Percentiles rank a stretch among this genome's conserved stretches.
phyloP scores from a whole-genome alignment of 2,797 vertebrate genomes.

The Paedocypris micromegethes region DNA sequence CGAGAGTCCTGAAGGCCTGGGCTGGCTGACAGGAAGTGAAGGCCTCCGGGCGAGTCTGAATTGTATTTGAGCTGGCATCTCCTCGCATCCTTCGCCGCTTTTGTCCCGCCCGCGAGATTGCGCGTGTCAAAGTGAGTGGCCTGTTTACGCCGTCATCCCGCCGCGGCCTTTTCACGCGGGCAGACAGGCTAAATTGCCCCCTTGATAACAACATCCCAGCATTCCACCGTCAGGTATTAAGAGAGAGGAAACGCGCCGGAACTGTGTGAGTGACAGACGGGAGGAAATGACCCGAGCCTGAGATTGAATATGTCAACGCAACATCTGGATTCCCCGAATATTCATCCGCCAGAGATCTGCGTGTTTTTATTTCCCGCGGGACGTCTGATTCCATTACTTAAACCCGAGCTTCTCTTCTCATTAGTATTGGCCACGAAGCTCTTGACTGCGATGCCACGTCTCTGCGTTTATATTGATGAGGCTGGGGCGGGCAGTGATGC shows the following conservation, averaged over 20 bases:
- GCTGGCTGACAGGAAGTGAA: slow-evolving; percentile 16
- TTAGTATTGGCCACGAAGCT: slow-evolving; percentile 55
- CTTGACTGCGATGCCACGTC: slow-evolving; percentile 25
- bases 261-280: slow-evolving; percentile 39
- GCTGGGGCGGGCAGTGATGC: slow-evolving; percentile 37
- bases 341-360: not conserved
- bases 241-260: slow-evolving; percentile 35
- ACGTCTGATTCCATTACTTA: slow-evolving; percentile 47
- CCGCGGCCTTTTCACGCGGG: slow-evolving; percentile 20
- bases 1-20: slow-evolving; percentile 30
- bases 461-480: slow-evolving; percentile 53
- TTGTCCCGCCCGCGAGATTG: slow-evolving; percentile 12
- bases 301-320: slow-evolving; percentile 22
- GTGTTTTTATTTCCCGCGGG: slow-evolving; percentile 10
- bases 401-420: slow-evolving; percentile 34
- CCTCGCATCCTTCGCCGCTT: not conserved
- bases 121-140: slow-evolving; percentile 18
- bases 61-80: slow-evolving; percentile 3
- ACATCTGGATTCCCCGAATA: not conserved
- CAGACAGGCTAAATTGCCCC: slow-evolving; percentile 33
- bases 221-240: slow-evolving; percentile 34
- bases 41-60: slow-evolving; percentile 19
- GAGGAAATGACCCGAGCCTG: slow-evolving; percentile 27
- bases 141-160: slow-evolving; percentile 40
- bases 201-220: slow-evolving; percentile 36